Base-by-base conservation (phyloP, 2,888 invertebrate species). In the Plagiodera versicolora region DNA sequence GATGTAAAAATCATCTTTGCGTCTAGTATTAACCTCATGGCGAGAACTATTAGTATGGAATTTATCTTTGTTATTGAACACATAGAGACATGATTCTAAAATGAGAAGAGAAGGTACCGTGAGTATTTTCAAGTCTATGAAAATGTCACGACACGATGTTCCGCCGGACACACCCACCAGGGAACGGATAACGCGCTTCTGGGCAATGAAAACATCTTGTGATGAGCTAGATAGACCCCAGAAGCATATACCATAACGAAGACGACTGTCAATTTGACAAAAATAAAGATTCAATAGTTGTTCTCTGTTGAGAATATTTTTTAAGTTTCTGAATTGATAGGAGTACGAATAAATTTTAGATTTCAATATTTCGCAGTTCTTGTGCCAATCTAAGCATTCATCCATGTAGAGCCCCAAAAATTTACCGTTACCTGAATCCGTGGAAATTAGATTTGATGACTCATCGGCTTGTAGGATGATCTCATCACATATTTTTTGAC, bases 111-210 rank as follows among this genome's bases (percentile, higher is more conserved):
- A 47, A 47, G 47, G 19, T 2, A 47, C 47, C 20, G 53, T 39
- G 16, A 52, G 35, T 52, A 52, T 52, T 35, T 35, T 52, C 35
- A 52, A 6, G 10, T 16, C 39, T 35, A 19, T 32, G 39, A 52
- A 52, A 16, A 52, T 52, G 20, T 39, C 8, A 44, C 53, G 39
- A 53, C 53, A 53, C 39, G 52, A 52, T 8, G 30, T 52, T 52
- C 39, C 17, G 39, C 35, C 35, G 52, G 35, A 35, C 18, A 19
- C 35, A 17, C 53, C 53, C 39, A 53, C 39, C 53, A 53, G 18
- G 19, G 44, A 53, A 53, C 53, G 44, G 16, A 49, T 19, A 49
- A 49, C 30, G 24, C 49, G 19, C 20, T 53, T 53, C 35, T 53
- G 53, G 14, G 53, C n/a, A 20, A 39, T 20, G 35, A 53, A 53